A percentile compares a stretch with the other conserved stretches of the same genome.
Conservation (phyloP, 2,797 vertebrate species). For the Lerista edwardsae region DNA sequence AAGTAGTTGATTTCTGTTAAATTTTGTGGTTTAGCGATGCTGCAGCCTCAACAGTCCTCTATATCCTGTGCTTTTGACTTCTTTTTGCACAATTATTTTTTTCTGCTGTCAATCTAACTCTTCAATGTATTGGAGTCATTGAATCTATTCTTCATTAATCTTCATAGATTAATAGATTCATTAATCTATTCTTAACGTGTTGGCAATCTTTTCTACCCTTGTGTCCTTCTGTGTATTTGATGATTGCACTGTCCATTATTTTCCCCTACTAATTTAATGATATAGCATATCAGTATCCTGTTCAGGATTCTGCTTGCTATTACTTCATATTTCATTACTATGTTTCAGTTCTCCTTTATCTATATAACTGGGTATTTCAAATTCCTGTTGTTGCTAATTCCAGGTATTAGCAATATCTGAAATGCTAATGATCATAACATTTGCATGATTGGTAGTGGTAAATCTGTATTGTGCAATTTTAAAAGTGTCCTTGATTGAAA, state of each 20-base stretch:
- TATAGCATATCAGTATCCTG: not conserved
- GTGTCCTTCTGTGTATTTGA: not conserved
- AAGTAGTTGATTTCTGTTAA: not conserved
- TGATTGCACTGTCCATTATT: not conserved
- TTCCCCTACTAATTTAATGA: not conserved
- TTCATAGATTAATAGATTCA: too few species aligned
- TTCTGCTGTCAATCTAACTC: not conserved
- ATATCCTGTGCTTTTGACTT: not conserved
- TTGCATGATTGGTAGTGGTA: not conserved
- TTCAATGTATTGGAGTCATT: not conserved
- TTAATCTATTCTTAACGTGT: not conserved
- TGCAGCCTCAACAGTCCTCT: not conserved
- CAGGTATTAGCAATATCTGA: not conserved
- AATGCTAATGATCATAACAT: not conserved
- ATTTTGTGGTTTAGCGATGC: not conserved
- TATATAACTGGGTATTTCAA: not conserved
- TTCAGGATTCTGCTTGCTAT: not conserved
- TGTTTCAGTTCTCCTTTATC: not conserved
- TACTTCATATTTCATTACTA: not conserved
- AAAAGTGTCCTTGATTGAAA: not conserved
- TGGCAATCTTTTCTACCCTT: not conserved
- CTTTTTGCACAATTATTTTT: not conserved
- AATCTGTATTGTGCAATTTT: not conserved
- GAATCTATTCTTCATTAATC: not conserved
- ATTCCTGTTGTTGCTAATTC: not conserved